Evolutionary conservation across 2,888 invertebrate species (phyloP).

Genomic region (Drosophila histrio): DNA sequence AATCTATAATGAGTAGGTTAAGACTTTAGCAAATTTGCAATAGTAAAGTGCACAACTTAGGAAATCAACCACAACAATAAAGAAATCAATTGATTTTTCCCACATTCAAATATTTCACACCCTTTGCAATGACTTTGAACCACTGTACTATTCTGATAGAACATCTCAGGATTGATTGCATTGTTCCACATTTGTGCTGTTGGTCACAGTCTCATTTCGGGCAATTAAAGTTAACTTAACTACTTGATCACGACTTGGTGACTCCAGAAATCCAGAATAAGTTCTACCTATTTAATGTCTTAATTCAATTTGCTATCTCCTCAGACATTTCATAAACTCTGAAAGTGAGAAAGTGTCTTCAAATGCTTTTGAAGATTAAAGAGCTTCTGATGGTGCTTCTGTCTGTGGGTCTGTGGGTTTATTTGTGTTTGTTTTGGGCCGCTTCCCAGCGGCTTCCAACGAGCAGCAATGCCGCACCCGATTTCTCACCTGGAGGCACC

Average conservation of each 20-base stretch:
- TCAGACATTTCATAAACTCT: conserved; percentile 45
- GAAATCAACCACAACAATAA: background rate
- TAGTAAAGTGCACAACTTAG: background rate
- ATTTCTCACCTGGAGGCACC: conserved; percentile 72
- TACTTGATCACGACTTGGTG: conserved; percentile 59
- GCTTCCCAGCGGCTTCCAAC: conserved; percentile 41
- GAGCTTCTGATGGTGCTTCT: conserved; percentile 57
- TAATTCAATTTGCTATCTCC: conserved; percentile 29
- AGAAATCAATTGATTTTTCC: background rate
- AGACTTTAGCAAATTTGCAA: background rate
- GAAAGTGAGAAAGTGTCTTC: conserved; percentile 27
- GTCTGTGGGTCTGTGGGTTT: conserved; percentile 39
- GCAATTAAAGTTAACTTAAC: conserved; percentile 52
- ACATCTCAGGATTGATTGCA: conserved; percentile 26
- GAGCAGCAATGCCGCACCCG: conserved; percentile 46
- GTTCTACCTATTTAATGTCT: conserved; percentile 43
- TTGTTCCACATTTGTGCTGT: conserved; percentile 17
- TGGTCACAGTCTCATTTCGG: conserved; percentile 39
- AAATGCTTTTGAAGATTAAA: conserved; percentile 64
- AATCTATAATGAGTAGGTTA: background rate
- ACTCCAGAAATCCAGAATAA: conserved; percentile 40
- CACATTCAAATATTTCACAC: background rate
- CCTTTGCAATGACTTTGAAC: background rate
- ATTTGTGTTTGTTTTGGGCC: conserved; percentile 40
- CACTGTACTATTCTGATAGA: conserved; percentile 15